A percentile compares a stretch with the other conserved stretches of the same genome.
Evolutionary conservation across 2,113 vertebrate genomes (phyloP).

Genomic region (Melospiza melodia): DNA sequence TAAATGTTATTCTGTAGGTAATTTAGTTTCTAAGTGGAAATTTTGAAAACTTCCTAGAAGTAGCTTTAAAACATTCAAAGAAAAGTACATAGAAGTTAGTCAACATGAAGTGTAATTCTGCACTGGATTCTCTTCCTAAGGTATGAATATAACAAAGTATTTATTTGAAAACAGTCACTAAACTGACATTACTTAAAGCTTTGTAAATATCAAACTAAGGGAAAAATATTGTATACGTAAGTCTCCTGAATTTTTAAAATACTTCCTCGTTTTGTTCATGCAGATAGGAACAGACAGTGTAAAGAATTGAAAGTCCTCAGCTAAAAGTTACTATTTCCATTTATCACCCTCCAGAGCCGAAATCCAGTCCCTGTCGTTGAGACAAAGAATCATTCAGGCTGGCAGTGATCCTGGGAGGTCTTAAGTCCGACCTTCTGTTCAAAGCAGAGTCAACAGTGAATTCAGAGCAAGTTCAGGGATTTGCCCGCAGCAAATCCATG

Average conservation of each 20-base stretch:
- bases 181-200: neutral
- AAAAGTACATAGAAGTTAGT: neutral
- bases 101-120: neutral
- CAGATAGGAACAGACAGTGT: neutral
- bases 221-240: neutral
- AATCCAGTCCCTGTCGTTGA: neutral
- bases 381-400: neutral
- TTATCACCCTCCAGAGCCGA: neutral
- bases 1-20: neutral
- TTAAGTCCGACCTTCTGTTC: neutral
- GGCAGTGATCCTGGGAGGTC: neutral
- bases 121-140: neutral
- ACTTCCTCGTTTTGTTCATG: neutral
- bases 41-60: constrained; percentile 11
- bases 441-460: neutral
- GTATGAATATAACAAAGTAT: neutral
- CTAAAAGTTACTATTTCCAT: neutral
- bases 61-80: neutral
- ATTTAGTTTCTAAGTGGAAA: constrained; percentile 9
- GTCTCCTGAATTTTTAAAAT: neutral
- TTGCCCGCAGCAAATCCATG: neutral
- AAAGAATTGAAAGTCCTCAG: neutral
- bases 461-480: neutral
- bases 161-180: neutral
- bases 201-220: neutral